Evolutionary conservation across 1,140 invertebrate species (phyloP).

Genomic region (Copidosoma floridanum): DNA sequence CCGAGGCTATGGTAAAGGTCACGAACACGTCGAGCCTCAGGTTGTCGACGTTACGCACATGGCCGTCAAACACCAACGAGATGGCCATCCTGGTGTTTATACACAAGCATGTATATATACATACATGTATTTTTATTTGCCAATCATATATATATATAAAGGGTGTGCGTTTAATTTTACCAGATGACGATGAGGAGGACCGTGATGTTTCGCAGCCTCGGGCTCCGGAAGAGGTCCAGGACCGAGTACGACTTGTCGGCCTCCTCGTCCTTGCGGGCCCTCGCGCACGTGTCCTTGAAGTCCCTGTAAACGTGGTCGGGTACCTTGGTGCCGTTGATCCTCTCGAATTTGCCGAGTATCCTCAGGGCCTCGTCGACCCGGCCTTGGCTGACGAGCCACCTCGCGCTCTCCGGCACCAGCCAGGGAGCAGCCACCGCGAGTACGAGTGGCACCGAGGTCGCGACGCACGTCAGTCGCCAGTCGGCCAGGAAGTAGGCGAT

Average conservation of each 20-base stretch:
- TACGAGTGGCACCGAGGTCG: constrained; percentile 72
- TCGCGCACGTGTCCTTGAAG: constrained; percentile 67
- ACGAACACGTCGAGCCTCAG: constrained; percentile 77
- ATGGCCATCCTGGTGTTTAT: constrained; percentile 69
- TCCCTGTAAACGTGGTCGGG: constrained; percentile 69
- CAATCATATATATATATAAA: not conserved
- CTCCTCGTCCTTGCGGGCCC: constrained; percentile 66
- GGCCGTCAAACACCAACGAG: constrained; percentile 82
- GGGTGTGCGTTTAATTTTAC: constrained; percentile 42
- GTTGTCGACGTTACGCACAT: constrained; percentile 79
- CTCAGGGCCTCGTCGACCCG: constrained; percentile 72
- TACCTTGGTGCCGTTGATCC: constrained; percentile 73
- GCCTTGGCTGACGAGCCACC: constrained; percentile 83
- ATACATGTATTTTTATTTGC: too few species aligned
- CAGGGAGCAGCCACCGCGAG: constrained; percentile 70
- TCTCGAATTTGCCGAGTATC: constrained; percentile 77
- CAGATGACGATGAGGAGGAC: constrained; percentile 76
- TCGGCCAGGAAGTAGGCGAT: constrained; percentile 74
- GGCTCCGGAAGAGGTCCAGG: constrained; percentile 74
- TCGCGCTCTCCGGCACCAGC: constrained; percentile 79
- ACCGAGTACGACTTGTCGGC: constrained; percentile 71
- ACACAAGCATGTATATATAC: too few species aligned
- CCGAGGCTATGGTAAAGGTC: constrained; percentile 79
- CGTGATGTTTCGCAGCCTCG: constrained; percentile 69
- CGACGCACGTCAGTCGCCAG: constrained; percentile 72